Evolutionary conservation across 1,140 invertebrate genomes (phyloP).

Genomic region (Nephila pilipes): DNA sequence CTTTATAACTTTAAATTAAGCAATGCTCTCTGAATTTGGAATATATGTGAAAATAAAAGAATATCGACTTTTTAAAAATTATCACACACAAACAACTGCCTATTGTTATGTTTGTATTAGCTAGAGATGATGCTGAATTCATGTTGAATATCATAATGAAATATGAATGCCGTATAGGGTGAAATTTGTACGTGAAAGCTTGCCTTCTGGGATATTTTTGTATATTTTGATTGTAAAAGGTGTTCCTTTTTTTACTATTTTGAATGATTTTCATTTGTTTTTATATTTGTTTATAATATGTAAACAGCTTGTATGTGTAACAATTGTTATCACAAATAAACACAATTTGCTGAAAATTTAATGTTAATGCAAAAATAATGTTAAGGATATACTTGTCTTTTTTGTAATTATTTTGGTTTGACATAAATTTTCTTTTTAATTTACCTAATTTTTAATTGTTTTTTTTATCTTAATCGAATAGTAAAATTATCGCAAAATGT

Average conservation of each 20-base stretch:
- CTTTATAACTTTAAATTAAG: not conserved
- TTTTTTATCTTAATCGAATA: too few relatives aligned
- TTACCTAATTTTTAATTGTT: too few relatives aligned
- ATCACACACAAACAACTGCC: too few relatives aligned
- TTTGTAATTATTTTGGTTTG: not conserved
- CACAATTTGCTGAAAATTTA: not conserved
- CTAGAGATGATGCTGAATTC: not conserved
- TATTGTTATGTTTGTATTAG: not conserved
- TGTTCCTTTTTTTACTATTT: slow-evolving; percentile 25
- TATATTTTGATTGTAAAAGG: not conserved
- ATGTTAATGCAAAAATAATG: not conserved
- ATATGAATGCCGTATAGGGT: not conserved
- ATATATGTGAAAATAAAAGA: too few relatives aligned
- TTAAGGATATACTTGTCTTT: too few relatives aligned
- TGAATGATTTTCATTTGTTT: not conserved
- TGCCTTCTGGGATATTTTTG: slow-evolving; percentile 26
- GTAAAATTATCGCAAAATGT: too few relatives aligned
- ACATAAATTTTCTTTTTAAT: too few relatives aligned
- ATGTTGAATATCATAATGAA: not conserved
- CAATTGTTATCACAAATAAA: not conserved
- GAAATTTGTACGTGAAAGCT: not conserved
- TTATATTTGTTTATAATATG: not conserved
- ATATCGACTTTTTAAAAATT: too few relatives aligned
- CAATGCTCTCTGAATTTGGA: not conserved
- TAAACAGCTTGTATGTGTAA: not conserved